Evolutionary conservation across 2,888 invertebrate species (phyloP), one percentile per base, ranked within the genome.

Genomic region (Drosophila lutescens): DNA sequence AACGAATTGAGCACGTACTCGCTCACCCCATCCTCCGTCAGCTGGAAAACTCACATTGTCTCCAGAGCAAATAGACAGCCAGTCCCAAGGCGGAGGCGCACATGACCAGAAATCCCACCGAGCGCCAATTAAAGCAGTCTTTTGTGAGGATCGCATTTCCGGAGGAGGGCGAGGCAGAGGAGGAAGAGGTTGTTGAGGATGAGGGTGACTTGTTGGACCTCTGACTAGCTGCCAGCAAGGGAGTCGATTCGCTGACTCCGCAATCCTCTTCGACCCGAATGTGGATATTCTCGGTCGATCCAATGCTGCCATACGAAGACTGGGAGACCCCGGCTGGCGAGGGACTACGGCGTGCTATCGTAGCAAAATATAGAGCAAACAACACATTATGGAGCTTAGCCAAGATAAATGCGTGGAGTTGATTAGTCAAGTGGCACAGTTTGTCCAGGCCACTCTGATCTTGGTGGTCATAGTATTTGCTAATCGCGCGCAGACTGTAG

Each of bases 51-150:
- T 91, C 86, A 92, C 91, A 74, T 84, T 91, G 86, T 74, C 72
- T 74, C 70, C 85, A 76, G 58, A 92, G 80, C 58, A 92, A 80
- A 84, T 92, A 91, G 6, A 71, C 71, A 58, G 89, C 90, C 71
- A 91, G 69, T 41, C 71, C 60, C n/a, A 90, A 50, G 15, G 81
- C 88, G 23, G 63, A 46, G 26, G 78, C 55, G 15, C 92, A 76
- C 63, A 91, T 62, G 17, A 87, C 32, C 17, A 80, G 71, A 58
- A 91, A 76, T 13, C 78, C 76, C 55, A 91, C 70, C 4, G 85
- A 76, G 12, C 79, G 78, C 60, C 86, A 75, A 79, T 89, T 81
- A 23, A 79, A 72, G 44, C 80, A 88, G 34, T 84, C 86, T 51
- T 70, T 65, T 63, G 58, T 60, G 34, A 68, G 61, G 44, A 67